These are phyloP conservation scores for Luperina testacea DNA, from an alignment of 2,888 invertebrate genomes.

Conservation along the genomic window DNA sequence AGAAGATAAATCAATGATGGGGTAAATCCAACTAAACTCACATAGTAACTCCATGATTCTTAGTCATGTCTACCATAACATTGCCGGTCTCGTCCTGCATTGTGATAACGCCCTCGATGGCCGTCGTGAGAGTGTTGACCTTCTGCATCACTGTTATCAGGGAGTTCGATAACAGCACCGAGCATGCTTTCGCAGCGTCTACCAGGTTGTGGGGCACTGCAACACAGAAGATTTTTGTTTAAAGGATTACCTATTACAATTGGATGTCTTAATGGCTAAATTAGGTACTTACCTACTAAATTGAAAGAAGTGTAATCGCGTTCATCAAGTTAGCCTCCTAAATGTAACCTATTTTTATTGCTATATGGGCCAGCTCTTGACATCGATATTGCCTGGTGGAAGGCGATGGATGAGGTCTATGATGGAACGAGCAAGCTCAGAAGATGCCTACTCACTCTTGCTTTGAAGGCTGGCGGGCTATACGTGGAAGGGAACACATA, in stretches of 20 bases:
- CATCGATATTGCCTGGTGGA: no score
- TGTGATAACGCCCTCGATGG: constrained; percentile 85
- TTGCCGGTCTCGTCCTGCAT: constrained; percentile 82
- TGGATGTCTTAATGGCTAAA: background rate
- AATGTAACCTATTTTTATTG: background rate
- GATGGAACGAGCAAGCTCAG: no score
- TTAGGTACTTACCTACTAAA: background rate
- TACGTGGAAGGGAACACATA: no score
- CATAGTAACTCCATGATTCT: constrained; percentile 69
- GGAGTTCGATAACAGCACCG: constrained; percentile 82
- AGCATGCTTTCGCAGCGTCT: constrained; percentile 86
- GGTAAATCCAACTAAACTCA: constrained; percentile 62
- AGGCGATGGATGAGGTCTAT: no score
- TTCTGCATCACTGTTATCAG: constrained; percentile 88
- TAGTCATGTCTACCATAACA: constrained; percentile 68
- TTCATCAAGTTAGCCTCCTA: background rate
- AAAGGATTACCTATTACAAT: background rate
- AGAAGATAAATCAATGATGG: background rate
- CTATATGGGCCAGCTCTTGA: no score
- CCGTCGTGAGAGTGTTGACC: constrained; percentile 90
- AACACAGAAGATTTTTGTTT: background rate
- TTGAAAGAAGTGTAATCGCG: background rate
- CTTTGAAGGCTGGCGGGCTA: no score
- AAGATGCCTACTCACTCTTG: no score
- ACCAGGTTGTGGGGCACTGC: constrained; percentile 85